Conservation (phyloP, 2,888 invertebrate genomes). For the Chrysolina americana region DNA sequence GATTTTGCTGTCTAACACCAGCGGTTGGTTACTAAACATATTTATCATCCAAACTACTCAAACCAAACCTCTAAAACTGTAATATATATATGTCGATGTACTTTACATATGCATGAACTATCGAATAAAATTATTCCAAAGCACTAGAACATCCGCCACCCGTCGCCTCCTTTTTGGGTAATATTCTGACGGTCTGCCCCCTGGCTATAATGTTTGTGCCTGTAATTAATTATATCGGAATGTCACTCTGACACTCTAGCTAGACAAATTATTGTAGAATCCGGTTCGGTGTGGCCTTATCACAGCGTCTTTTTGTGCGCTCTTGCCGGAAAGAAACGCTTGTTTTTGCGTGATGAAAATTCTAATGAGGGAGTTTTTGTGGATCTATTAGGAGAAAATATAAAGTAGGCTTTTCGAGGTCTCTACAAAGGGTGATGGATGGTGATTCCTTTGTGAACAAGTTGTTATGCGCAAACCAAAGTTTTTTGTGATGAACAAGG, state of each 20-base stretch:
- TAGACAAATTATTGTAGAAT: slow-evolving; percentile 19
- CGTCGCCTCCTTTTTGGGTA: not conserved
- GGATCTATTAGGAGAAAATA: not conserved
- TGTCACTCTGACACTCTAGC: slow-evolving; percentile 21
- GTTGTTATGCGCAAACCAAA: not conserved
- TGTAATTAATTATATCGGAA: slow-evolving; percentile 39
- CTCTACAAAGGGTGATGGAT: not conserved
- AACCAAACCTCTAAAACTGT: no score
- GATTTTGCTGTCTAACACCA: no score
- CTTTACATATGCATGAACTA: no score
- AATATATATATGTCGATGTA: no score
- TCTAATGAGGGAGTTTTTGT: slow-evolving; percentile 16
- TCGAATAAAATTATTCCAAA: no score
- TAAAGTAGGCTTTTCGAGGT: not conserved
- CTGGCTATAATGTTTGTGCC: slow-evolving; percentile 39
- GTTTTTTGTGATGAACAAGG: no score
- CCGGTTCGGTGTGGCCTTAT: slow-evolving; percentile 12
- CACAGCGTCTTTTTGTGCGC: slow-evolving; percentile 12
- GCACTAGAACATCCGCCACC: not conserved
- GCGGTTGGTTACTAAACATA: no score
- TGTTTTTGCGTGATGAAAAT: slow-evolving; percentile 20
- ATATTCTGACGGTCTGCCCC: not conserved
- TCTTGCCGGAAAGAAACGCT: slow-evolving; percentile 10
- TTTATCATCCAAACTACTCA: no score
- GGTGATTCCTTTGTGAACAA: not conserved